Evolutionary conservation across 2,113 vertebrate species (phyloP).

Genomic region (Stigmatopora nigra): DNA sequence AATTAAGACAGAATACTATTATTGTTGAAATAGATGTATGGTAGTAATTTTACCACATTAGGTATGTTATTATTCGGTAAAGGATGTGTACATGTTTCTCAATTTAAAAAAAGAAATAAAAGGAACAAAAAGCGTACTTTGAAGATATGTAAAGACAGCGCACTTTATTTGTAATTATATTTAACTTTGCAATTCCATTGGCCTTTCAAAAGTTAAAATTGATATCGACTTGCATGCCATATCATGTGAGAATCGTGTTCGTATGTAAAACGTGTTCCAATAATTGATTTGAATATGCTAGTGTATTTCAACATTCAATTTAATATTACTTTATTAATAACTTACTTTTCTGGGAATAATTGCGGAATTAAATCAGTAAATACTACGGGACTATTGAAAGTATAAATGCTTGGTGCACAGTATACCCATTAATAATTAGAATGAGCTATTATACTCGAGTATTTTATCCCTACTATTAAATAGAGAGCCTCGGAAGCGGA

Average conservation of each 20-base stretch:
- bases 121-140: neutral
- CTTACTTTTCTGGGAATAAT: neutral
- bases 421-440: neutral
- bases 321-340: neutral
- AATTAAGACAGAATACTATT: neutral
- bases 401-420: neutral
- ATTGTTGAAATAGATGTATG: neutral
- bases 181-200: too few species aligned
- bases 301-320: too few species aligned
- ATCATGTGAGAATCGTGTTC: too few species aligned
- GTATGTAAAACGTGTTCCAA: too few species aligned
- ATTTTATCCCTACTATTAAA: too few species aligned
- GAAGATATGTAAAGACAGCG: slow-evolving; percentile 19
- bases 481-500: neutral
- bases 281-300: too few species aligned
- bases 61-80: neutral
- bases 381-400: neutral
- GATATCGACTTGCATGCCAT: too few species aligned
- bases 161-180: neutral
- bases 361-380: neutral
- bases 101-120: neutral
- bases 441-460: too few species aligned
- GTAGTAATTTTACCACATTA: neutral
- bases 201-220: too few species aligned
- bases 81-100: too few species aligned